phyloP scores from a whole-genome alignment of 1,140 invertebrate species.

The Thaumetopoea pityocampa region DNA sequence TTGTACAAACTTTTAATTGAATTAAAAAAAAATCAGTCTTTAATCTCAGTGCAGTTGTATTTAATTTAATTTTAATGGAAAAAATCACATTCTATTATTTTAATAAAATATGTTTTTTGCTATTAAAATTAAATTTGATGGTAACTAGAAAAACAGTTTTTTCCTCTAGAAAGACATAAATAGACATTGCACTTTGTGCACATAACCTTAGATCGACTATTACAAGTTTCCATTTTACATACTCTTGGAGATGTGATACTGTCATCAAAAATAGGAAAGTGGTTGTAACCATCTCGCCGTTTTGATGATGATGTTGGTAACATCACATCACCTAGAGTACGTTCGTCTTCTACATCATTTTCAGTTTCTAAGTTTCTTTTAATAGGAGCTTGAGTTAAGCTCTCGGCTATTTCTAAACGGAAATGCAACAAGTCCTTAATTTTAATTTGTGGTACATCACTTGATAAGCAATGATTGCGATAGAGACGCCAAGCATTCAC shows the following conservation, averaged over 20 bases:
- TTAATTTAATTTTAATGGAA: no score
- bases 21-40: no score
- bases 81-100: no score
- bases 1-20: no score
- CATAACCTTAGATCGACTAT: neutral
- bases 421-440: slow-evolving; percentile 19
- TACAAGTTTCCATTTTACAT: slow-evolving; percentile 12
- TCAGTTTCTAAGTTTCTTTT: neutral
- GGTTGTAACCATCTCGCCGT: slow-evolving; percentile 28
- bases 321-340: slow-evolving; percentile 6
- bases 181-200: slow-evolving; percentile 24
- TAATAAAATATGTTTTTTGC: neutral
- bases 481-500: slow-evolving; percentile 26
- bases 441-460: slow-evolving; percentile 12
- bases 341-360: slow-evolving; percentile 11
- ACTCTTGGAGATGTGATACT: slow-evolving; percentile 17
- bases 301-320: slow-evolving; percentile 18
- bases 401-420: slow-evolving; percentile 19
- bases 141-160: slow-evolving; percentile 18
- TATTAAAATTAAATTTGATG: neutral
- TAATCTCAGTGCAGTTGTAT: no score
- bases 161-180: slow-evolving; percentile 15
- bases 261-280: slow-evolving; percentile 18
- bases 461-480: slow-evolving; percentile 16
- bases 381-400: slow-evolving; percentile 1